phyloP scores from a whole-genome alignment of 2,113 vertebrate species.

The Lamprotornis superbus region DNA sequence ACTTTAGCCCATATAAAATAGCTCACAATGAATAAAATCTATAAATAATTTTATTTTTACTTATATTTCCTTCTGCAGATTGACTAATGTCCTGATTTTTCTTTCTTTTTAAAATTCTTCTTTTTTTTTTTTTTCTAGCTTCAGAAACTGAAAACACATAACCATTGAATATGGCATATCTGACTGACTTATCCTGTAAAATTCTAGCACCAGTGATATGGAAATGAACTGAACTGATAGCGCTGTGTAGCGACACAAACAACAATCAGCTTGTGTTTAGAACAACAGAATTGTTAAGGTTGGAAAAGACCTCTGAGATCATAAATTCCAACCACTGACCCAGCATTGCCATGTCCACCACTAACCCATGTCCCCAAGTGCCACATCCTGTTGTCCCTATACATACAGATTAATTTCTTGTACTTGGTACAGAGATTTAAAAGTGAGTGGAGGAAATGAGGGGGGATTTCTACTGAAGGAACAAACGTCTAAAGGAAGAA shows the following conservation, averaged over 20 bases:
- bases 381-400: not conserved
- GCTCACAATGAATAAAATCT: not conserved
- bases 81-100: not conserved
- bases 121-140: not conserved
- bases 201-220: not conserved
- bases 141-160: not conserved
- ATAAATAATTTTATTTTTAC: not conserved
- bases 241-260: rapidly evolving
- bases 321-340: not conserved
- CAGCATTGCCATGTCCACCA: not conserved
- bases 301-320: not conserved
- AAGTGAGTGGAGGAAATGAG: not conserved
- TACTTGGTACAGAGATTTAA: not conserved
- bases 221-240: not conserved
- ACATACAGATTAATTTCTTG: not conserved
- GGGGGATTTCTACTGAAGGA: not conserved
- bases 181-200: not conserved
- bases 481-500: not conserved
- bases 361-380: not conserved
- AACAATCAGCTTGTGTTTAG: not conserved
- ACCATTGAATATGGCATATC: not conserved
- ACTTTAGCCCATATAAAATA: not conserved
- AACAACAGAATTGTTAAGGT: not conserved
- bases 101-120: not conserved
- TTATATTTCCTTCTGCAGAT: not conserved